A percentile compares a stretch with the other conserved stretches of the same genome.
Conservation (phyloP, 2,797 vertebrate species). For the Microctenopoma lineatum region DNA sequence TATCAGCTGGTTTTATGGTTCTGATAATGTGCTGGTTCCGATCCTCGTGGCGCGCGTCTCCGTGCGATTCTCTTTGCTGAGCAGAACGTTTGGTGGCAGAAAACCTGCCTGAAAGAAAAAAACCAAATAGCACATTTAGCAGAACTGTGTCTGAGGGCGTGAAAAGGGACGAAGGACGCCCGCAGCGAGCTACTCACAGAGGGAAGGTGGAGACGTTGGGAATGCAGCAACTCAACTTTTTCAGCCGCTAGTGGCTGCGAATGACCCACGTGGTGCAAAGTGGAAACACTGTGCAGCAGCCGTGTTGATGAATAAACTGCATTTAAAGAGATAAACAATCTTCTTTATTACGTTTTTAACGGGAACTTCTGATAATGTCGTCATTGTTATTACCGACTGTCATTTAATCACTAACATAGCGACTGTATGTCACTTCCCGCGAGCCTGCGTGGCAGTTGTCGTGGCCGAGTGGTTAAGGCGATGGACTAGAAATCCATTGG, state of each 20-base stretch:
- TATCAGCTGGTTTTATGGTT: too few relatives aligned
- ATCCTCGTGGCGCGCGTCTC: conserved; percentile 40
- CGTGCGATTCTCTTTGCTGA: conserved; percentile 22
- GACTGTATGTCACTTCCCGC: too few relatives aligned
- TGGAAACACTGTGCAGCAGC: neutral
- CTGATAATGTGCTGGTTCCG: conserved; percentile 16
- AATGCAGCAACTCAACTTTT: conserved; percentile 8
- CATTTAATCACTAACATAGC: too few relatives aligned
- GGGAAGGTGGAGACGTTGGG: neutral
- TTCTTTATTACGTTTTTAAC: conserved; percentile 9
- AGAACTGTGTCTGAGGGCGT: neutral
- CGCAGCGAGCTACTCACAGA: conserved; percentile 1
- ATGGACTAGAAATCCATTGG: conserved; percentile 86
- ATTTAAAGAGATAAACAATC: too few relatives aligned
- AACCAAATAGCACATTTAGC: neutral
- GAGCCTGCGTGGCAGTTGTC: conserved; percentile 51
- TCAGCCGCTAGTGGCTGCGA: neutral
- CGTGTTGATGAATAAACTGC: conserved; percentile 6
- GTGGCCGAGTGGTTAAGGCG: conserved; percentile 84
- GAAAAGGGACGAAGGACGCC: conserved; percentile 1
- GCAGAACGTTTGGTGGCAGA: conserved; percentile 17
- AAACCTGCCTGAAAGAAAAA: conserved; percentile 4
- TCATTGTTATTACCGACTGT: too few relatives aligned
- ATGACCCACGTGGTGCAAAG: neutral
- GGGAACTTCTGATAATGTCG: neutral